Evolutionary conservation across 2,888 invertebrate species (phyloP).

Genomic region (Psococerastis gibbosa): DNA sequence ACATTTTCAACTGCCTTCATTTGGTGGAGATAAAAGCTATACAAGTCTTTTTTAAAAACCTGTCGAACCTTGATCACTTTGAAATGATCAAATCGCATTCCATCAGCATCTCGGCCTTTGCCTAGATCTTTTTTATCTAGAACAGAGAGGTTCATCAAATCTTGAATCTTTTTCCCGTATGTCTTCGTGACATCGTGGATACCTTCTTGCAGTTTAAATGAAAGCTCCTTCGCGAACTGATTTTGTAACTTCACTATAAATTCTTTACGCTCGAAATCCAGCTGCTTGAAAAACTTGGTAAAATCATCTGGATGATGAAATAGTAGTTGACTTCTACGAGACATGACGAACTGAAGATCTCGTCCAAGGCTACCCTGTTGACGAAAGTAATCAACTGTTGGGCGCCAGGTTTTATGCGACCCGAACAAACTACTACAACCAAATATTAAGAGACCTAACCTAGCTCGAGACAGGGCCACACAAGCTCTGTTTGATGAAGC

Average conservation of each 20-base stretch:
- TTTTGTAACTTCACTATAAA: not conserved
- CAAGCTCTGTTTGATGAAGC: not conserved
- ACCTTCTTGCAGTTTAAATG: not conserved
- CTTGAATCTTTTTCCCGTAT: not conserved
- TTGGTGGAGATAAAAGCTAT: not conserved
- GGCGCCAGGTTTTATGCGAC: not conserved
- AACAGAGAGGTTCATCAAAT: not conserved
- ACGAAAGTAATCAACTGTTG: not conserved
- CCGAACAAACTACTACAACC: not conserved
- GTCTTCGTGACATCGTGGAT: not conserved
- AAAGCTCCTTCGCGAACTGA: constrained; percentile 1
- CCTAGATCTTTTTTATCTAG: not conserved
- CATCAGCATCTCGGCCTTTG: not conserved
- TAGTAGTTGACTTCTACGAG: not conserved
- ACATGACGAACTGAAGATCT: not conserved
- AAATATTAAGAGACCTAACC: not conserved
- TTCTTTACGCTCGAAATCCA: not conserved
- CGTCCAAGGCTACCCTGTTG: not conserved
- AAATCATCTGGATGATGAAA: not conserved
- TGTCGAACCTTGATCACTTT: not conserved
- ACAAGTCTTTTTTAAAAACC: not conserved
- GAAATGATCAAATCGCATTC: not conserved
- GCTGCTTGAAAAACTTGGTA: not conserved
- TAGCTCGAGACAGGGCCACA: not conserved
- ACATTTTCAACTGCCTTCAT: not conserved